Evolutionary conservation across 2,888 invertebrate genomes (phyloP).

Genomic region (Sepiola atlantica): DNA sequence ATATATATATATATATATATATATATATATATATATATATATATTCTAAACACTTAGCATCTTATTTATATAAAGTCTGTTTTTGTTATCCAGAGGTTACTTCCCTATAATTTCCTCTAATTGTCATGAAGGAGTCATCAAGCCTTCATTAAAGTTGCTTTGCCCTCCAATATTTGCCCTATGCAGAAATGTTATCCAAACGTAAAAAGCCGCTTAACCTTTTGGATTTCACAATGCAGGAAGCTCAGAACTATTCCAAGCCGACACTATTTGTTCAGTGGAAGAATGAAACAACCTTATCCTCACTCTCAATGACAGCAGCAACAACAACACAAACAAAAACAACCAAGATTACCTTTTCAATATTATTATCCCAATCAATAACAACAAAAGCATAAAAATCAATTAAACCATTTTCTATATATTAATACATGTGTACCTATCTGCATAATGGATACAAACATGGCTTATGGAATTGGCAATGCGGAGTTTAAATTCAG

Average conservation of each 20-base stretch:
- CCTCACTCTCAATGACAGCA: neutral
- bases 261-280: neutral
- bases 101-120: conserved; percentile 32
- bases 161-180: neutral
- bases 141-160: conserved; percentile 9
- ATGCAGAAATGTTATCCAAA: neutral
- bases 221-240: neutral
- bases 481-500: too few relatives aligned
- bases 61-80: neutral
- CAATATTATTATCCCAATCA: neutral
- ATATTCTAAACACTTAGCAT: neutral
- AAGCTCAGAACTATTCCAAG: neutral
- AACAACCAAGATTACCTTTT: neutral
- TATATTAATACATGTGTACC: too few relatives aligned
- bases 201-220: neutral
- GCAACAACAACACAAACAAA: neutral
- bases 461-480: too few relatives aligned
- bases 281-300: neutral
- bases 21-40: neutral
- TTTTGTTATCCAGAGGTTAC: neutral
- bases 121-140: conserved; percentile 10
- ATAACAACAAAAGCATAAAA: neutral
- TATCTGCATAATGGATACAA: too few relatives aligned
- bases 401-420: neutral
- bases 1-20: neutral